These are phyloP conservation scores for Somateria mollissima DNA, from an alignment of 2,797 vertebrate genomes.

Conservation along the genomic window DNA sequence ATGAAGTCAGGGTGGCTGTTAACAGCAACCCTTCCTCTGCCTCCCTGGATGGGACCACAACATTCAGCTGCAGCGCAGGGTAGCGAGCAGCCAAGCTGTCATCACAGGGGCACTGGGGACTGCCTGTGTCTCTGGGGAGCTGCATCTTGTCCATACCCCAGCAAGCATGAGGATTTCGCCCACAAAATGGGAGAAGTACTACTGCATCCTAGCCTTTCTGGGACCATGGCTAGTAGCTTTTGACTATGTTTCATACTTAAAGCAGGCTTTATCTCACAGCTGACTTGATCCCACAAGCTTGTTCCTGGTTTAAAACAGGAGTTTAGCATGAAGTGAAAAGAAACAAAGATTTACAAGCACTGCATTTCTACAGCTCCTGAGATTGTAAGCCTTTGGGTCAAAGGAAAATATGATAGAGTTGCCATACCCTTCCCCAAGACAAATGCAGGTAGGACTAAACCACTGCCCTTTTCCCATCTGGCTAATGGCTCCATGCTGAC, in stretches of 20 bases:
- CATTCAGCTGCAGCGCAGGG: not conserved
- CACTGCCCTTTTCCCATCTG: not conserved
- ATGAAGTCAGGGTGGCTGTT: slow-evolving; percentile 28
- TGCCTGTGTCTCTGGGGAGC: not conserved
- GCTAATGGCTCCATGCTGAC: not conserved
- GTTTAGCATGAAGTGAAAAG: not conserved
- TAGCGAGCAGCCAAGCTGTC: accelerated
- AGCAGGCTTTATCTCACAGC: not conserved
- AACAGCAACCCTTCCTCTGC: not conserved
- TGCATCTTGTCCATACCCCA: not conserved
- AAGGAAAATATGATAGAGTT: not conserved
- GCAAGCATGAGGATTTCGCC: not conserved
- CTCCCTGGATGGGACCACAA: not conserved
- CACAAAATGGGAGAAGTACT: not conserved
- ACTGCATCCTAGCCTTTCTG: not conserved
- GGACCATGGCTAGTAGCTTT: not conserved
- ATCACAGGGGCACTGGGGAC: not conserved
- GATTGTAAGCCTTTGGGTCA: not conserved
- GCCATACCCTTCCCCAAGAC: not conserved
- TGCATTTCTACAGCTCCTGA: not conserved
- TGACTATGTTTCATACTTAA: not conserved
- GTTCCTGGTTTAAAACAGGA: not conserved
- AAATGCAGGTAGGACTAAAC: not conserved
- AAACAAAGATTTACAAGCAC: not conserved
- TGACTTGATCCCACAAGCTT: not conserved